Evolutionary conservation across 2,797 vertebrate genomes (phyloP).

Genomic region (Rhinatrema bivittatum): DNA sequence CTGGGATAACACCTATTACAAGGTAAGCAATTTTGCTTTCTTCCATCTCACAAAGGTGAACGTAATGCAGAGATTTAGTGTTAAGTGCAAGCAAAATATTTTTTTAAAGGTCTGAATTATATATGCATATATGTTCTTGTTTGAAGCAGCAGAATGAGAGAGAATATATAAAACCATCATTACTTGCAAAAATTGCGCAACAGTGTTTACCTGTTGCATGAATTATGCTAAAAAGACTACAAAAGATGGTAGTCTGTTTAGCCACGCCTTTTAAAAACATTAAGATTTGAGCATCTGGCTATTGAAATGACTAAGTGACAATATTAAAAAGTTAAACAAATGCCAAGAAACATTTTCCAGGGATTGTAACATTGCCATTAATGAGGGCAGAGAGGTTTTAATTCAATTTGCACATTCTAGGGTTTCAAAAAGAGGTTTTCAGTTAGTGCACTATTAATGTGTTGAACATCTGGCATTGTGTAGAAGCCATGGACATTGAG

Average conservation of each 20-base stretch:
- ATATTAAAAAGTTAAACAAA: slow-evolving; percentile 67
- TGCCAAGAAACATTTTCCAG: slow-evolving; percentile 74
- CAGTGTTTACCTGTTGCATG: slow-evolving; percentile 48
- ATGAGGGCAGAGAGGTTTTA: slow-evolving; percentile 72
- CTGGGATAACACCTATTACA: too few relatives aligned
- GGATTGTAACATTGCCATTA: slow-evolving; percentile 70
- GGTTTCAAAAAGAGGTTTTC: slow-evolving; percentile 72
- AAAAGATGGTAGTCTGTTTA: slow-evolving; percentile 60
- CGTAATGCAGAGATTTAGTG: too few relatives aligned
- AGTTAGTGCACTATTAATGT: slow-evolving; percentile 69
- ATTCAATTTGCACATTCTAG: slow-evolving; percentile 74
- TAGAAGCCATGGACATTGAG: slow-evolving; percentile 63
- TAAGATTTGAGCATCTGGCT: slow-evolving; percentile 57
- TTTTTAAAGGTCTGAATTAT: too few relatives aligned
- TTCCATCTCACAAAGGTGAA: too few relatives aligned
- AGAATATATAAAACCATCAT: too few relatives aligned
- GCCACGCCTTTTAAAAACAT: slow-evolving; percentile 61
- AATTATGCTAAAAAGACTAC: slow-evolving; percentile 54
- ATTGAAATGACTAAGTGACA: slow-evolving; percentile 67
- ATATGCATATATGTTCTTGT: too few relatives aligned
- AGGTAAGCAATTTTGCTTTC: too few relatives aligned
- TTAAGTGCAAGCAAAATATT: too few relatives aligned
- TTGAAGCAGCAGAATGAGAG: too few relatives aligned
- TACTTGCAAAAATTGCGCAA: too few relatives aligned
- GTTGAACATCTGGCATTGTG: slow-evolving; percentile 71